A percentile compares a stretch with the other conserved stretches of the same genome.
Conservation (phyloP, 53 echinoderm and acorn worm species). For the Pentamera pediparva region DNA sequence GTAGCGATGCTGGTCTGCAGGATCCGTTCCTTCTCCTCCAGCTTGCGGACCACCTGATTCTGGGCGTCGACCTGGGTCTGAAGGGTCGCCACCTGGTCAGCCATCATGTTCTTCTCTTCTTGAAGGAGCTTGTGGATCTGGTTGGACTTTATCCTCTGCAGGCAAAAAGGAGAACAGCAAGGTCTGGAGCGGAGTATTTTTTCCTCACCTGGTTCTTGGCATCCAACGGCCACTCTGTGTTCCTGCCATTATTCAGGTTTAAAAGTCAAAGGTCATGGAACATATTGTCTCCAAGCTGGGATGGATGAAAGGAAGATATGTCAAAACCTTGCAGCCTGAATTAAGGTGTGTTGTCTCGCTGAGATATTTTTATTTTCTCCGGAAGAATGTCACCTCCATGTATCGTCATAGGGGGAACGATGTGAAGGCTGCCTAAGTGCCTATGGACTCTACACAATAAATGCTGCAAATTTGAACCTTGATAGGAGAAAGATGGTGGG, state of each 20-base stretch:
- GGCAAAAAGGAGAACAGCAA: neutral
- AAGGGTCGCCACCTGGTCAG: constrained; percentile 91
- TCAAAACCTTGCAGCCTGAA: too few species aligned
- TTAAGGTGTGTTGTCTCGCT: too few species aligned
- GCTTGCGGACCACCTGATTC: constrained; percentile 92
- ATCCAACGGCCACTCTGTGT: neutral
- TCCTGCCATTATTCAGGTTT: neutral
- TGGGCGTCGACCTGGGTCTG: constrained; percentile 99
- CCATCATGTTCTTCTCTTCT: constrained; percentile 94
- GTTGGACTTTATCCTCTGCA: constrained; percentile 91
- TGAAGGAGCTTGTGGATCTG: constrained; percentile 92
- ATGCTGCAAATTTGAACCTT: too few species aligned
- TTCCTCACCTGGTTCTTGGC: neutral
- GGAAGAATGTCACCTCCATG: too few species aligned
- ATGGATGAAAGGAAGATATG: too few species aligned
- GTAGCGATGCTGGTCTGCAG: constrained; percentile 77
- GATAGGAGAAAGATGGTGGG: too few species aligned
- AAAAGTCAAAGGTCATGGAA: too few species aligned
- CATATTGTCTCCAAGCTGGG: too few species aligned
- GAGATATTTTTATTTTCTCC: too few species aligned
- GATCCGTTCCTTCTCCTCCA: constrained; percentile 90
- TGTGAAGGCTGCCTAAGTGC: too few species aligned
- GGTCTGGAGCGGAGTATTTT: neutral
- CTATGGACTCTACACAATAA: too few species aligned
- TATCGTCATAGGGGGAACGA: too few species aligned